phyloP scores from a whole-genome alignment of 2,113 vertebrate genomes.

The Chionis minor region DNA sequence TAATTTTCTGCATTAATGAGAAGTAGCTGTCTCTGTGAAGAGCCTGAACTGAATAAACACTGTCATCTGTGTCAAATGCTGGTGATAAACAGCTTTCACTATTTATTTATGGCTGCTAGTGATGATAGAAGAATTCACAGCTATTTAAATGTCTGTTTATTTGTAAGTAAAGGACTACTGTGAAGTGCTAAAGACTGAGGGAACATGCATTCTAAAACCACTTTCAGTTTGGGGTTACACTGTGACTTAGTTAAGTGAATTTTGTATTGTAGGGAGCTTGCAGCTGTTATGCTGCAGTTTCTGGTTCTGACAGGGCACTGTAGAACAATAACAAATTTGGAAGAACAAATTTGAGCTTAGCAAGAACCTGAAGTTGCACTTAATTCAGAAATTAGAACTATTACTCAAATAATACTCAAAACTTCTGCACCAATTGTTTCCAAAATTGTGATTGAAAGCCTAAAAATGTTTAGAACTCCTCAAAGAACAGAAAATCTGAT shows the following conservation, averaged over 20 bases:
- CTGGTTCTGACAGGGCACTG: not conserved
- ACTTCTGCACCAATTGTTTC: not conserved
- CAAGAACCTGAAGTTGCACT: not conserved
- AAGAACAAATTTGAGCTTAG: not conserved
- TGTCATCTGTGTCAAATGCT: constrained; percentile 37
- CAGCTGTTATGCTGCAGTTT: not conserved
- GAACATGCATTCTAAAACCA: not conserved
- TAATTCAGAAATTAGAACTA: not conserved
- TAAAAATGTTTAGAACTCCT: not conserved
- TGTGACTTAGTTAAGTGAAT: not conserved
- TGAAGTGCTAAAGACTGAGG: not conserved
- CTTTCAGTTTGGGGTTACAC: not conserved
- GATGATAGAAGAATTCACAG: not conserved
- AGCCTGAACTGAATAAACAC: constrained; percentile 21
- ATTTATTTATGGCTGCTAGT: not conserved
- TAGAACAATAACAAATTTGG: not conserved
- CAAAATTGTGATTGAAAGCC: not conserved
- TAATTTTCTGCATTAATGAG: constrained; percentile 55
- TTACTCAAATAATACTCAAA: not conserved
- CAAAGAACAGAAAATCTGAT: not conserved
- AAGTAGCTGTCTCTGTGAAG: constrained; percentile 19
- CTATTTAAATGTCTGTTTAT: not conserved
- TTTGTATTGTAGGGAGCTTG: not conserved
- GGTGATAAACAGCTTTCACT: constrained; percentile 42
- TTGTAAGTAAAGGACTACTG: not conserved